Evolutionary conservation across 2,113 vertebrate species (phyloP).

Genomic region (Pangasianodon hypophthalmus): DNA sequence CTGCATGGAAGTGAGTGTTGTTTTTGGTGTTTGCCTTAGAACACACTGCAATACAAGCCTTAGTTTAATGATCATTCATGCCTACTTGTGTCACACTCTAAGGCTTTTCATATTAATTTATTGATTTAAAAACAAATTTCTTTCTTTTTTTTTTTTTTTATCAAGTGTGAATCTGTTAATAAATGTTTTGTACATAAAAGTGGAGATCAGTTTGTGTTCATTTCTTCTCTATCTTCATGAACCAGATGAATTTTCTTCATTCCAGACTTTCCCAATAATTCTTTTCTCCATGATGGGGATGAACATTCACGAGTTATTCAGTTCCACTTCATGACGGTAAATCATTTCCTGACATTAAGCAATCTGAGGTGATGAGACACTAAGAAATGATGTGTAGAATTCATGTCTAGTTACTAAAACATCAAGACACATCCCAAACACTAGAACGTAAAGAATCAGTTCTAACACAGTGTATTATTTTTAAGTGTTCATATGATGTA

Average conservation of each 20-base stretch:
- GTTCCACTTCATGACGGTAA: neutral
- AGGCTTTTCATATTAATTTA: conserved; percentile 73
- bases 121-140: conserved; percentile 51
- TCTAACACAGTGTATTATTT: neutral
- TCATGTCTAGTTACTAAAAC: neutral
- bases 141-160: conserved; percentile 62
- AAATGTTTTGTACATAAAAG: conserved; percentile 66
- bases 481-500: neutral
- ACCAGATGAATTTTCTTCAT: too few species aligned
- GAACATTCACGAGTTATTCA: neutral
- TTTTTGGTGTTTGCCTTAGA: conserved; percentile 60
- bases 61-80: conserved; percentile 72
- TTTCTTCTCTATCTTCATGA: neutral
- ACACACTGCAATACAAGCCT: conserved; percentile 78
- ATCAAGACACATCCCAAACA: neutral
- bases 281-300: neutral
- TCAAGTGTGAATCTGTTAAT: conserved; percentile 68
- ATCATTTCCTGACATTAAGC: neutral
- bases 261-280: neutral
- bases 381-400: too few species aligned
- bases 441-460: neutral
- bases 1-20: conserved; percentile 28
- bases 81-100: conserved; percentile 62
- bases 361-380: neutral
- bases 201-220: neutral